Conservation (phyloP, 2,797 vertebrate genomes). For the Esox masquinongy region DNA sequence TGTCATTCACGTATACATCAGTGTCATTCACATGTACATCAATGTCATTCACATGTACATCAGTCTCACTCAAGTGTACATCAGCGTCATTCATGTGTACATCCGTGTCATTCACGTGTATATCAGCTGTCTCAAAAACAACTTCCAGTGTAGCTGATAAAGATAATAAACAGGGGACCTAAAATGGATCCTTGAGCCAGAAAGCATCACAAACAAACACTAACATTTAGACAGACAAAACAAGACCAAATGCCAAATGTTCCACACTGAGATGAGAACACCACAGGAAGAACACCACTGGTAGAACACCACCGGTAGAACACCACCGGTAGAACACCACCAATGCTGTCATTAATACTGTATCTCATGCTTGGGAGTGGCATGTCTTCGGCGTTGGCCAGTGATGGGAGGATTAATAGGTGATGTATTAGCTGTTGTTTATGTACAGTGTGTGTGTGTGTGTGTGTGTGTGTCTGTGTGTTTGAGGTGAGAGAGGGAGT, state of each 20-base stretch:
- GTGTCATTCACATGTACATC: too few relatives aligned
- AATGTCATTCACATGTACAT: too few relatives aligned
- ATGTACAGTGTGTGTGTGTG: background rate
- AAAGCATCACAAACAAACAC: background rate
- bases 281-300: background rate
- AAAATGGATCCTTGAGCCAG: background rate
- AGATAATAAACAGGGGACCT: too few relatives aligned
- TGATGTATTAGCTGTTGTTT: background rate
- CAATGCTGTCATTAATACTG: background rate
- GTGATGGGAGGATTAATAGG: background rate
- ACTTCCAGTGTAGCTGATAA: too few relatives aligned
- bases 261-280: background rate
- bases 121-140: too few relatives aligned
- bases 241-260: background rate
- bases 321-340: background rate
- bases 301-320: background rate
- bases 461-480: conserved; percentile 15
- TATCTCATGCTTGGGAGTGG: background rate
- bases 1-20: too few relatives aligned
- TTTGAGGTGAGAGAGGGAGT: background rate
- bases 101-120: too few relatives aligned
- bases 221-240: background rate
- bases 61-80: too few relatives aligned
- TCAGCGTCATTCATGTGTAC: too few relatives aligned
- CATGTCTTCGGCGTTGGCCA: background rate